Evolutionary conservation across 2,113 vertebrate species (phyloP).

Genomic region (Lycaon pictus): DNA sequence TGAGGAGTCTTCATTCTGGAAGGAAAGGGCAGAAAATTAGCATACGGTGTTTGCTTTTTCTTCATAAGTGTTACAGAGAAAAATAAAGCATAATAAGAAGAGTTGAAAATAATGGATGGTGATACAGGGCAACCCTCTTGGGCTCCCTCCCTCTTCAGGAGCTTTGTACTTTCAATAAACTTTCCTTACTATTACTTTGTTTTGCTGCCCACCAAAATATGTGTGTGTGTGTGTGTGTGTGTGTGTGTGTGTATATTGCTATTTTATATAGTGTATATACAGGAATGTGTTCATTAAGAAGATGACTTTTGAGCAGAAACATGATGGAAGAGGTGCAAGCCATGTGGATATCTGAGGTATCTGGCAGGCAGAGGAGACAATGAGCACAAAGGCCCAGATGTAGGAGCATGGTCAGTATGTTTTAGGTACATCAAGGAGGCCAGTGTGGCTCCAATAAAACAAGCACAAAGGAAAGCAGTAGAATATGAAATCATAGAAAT

Average conservation of each 20-base stretch:
- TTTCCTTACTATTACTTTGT: no score
- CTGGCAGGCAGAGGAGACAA: background rate
- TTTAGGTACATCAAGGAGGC: background rate
- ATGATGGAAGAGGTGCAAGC: background rate
- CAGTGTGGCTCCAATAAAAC: background rate
- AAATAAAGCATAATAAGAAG: background rate
- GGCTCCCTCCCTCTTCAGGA: no score
- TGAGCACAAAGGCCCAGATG: background rate
- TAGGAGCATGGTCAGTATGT: background rate
- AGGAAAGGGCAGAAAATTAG: background rate
- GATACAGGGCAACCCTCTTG: no score
- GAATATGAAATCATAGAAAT: background rate
- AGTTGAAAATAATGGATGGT: background rate
- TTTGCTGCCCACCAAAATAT: no score
- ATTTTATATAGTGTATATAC: background rate
- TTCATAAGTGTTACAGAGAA: slow-evolving; percentile 1
- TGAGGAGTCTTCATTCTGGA: slow-evolving; percentile 25
- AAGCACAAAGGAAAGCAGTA: background rate
- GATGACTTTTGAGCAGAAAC: background rate
- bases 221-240: no score
- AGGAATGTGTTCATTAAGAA: background rate
- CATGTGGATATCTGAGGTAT: background rate
- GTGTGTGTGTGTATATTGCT: background rate
- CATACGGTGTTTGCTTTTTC: background rate
- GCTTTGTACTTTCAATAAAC: no score